A percentile compares a stretch with the other conserved stretches of the same genome.
phyloP scores from a whole-genome alignment of 2,888 invertebrate genomes.

The Tetramorium bicarinatum region DNA sequence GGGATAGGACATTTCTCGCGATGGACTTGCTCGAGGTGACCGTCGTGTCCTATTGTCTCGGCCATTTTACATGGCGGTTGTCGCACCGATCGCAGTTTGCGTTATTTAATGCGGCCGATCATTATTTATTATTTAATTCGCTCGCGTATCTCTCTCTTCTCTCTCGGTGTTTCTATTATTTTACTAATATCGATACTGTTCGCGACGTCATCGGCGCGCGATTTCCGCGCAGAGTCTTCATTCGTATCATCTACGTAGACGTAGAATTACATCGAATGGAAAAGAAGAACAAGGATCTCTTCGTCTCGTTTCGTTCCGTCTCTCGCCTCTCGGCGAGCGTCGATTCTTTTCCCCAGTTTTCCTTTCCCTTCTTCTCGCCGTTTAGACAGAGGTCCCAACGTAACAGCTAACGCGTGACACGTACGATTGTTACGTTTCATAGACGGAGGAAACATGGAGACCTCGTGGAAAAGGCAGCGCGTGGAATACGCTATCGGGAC shows the following conservation, averaged over 20 bases:
- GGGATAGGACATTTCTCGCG: neutral
- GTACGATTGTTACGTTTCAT: neutral
- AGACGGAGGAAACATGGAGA: conserved; percentile 16
- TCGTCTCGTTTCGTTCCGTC: conserved; percentile 16
- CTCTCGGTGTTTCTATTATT: neutral
- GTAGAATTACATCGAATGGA: neutral
- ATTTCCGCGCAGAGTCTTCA: conserved; percentile 15
- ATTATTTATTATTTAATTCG: neutral
- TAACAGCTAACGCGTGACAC: neutral
- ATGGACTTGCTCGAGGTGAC: conserved; percentile 50
- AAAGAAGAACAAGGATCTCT: neutral
- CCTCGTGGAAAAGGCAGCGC: neutral
- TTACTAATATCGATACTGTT: neutral
- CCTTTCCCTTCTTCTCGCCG: neutral
- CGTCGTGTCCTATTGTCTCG: conserved; percentile 73
- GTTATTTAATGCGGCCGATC: conserved; percentile 65
- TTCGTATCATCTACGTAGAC: neutral
- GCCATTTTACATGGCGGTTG: conserved; percentile 78
- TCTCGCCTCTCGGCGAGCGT: conserved; percentile 39
- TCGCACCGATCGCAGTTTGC: conserved; percentile 65
- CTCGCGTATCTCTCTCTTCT: neutral
- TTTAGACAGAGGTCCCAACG: neutral
- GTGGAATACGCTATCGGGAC: neutral
- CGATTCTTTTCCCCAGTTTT: neutral
- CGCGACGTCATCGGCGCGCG: neutral